Conservation (phyloP, 2,797 vertebrate genomes). For the Smutsia gigantea region DNA sequence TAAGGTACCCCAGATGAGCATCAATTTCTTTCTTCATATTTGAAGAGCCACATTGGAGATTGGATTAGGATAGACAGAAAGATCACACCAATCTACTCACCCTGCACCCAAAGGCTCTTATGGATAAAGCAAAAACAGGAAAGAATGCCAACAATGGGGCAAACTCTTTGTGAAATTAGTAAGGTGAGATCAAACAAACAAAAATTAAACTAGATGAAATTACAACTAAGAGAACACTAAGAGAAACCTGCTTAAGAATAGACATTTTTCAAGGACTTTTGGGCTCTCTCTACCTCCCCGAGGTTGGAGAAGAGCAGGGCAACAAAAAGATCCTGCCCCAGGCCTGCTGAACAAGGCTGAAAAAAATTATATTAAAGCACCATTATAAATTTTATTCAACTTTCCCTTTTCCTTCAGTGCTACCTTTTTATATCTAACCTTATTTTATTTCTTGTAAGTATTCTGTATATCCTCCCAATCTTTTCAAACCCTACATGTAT, state of each 20-base stretch:
- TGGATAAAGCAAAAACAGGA: constrained; percentile 14
- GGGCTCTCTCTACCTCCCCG: not conserved
- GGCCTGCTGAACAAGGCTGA: not conserved
- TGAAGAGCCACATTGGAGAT: constrained; percentile 28
- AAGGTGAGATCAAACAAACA: not conserved
- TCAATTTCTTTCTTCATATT: not conserved
- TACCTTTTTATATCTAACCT: constrained; percentile 12
- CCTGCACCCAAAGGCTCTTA: not conserved
- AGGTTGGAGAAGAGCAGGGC: not conserved
- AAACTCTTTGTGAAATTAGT: constrained; percentile 41
- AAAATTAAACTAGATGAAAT: constrained; percentile 42
- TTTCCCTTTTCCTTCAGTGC: not conserved
- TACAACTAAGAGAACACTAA: constrained; percentile 18
- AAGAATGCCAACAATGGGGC: not conserved
- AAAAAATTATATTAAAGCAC: not conserved
- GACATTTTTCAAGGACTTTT: constrained; percentile 4
- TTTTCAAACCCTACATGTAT: not conserved
- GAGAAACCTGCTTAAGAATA: not conserved
- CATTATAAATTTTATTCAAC: not conserved
- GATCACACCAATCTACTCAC: constrained; percentile 8
- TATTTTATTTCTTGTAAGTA: not conserved
- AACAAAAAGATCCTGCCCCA: not conserved
- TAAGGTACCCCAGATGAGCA: not conserved
- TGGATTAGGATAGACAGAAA: not conserved
- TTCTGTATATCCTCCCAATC: not conserved